A percentile compares a stretch with the other conserved stretches of the same genome.
These are phyloP conservation scores for Catocala fraxini DNA, from an alignment of 2,888 invertebrate species.

Conservation along the genomic window DNA sequence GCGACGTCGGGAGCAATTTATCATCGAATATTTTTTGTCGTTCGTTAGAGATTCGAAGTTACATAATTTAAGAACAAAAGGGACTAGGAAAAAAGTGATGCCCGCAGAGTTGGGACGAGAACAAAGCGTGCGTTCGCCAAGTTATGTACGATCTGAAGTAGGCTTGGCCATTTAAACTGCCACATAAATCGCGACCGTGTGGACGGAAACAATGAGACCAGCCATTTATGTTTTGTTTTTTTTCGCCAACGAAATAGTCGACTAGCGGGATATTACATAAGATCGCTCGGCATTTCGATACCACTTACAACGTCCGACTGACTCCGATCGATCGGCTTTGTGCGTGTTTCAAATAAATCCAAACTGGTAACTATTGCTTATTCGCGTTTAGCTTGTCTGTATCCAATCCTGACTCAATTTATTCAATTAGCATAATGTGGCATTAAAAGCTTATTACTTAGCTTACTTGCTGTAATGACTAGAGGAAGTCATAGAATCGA, in stretches of 20 bases:
- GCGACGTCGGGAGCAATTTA: conserved; percentile 63
- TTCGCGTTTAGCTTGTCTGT: conserved; percentile 37
- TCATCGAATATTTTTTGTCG: conserved; percentile 72
- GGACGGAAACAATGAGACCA: conserved; percentile 79
- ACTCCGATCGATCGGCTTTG: conserved; percentile 53
- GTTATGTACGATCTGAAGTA: conserved; percentile 71
- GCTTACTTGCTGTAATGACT: conserved; percentile 20
- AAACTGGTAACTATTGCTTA: conserved; percentile 55
- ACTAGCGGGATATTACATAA: conserved; percentile 72
- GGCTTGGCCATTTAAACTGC: conserved; percentile 74
- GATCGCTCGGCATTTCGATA: conserved; percentile 60
- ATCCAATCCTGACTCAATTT: conserved; percentile 38
- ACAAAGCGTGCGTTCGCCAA: conserved; percentile 76
- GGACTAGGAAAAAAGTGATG: conserved; percentile 69
- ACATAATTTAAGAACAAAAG: conserved; percentile 84
- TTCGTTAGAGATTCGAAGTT: conserved; percentile 70
- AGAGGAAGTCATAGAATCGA: conserved; percentile 33
- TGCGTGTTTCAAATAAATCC: conserved; percentile 49
- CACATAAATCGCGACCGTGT: conserved; percentile 80
- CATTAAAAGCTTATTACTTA: conserved; percentile 40
- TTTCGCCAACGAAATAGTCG: conserved; percentile 64
- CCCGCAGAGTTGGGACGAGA: conserved; percentile 73
- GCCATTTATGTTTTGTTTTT: conserved; percentile 65
- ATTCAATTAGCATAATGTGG: conserved; percentile 46
- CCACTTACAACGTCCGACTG: conserved; percentile 57